Base-by-base conservation (phyloP, 2,888 invertebrate genomes). In the Cylloceria caligata region DNA sequence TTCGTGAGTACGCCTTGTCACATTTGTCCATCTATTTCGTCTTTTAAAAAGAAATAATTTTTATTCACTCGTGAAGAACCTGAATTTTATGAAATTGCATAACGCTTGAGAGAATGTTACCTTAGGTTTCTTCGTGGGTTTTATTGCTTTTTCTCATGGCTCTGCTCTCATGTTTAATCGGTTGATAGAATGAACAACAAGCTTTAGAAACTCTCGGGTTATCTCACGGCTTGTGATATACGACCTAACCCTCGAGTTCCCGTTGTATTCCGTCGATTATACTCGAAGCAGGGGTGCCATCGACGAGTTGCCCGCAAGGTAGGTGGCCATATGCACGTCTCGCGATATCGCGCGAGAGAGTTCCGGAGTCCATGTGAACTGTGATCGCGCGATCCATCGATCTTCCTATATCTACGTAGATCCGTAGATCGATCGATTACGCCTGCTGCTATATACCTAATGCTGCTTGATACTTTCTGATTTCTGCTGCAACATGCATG, bases 181-280 rank as follows among this genome's bases (percentile, higher is more conserved):
- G 49, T 60, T 39, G 60, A 45, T 68, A 19, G 69, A 45, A 55
- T 45, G 69, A 27, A 71, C 74, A 42, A 57, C 52, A 69, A 36
- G 47, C 55, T 68, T 30, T 36, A 16, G 69, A 74, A 62, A 80
- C 52, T 68, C 62, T 30, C 60, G 62, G 72, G 62, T 80, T 80
- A 80, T 80, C 74, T 80, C 69, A 39, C 69, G 62, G 52, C 68
- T 74, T 74, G 74, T 80, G 80, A 80, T 80, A 75, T 80, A 80
- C 80, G 80, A 80, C 64, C 80, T 74, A 80, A 21, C 52, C 52
- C 80, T 69, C 64, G 55, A 34, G 62, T 74, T 80, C 68, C 68
- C 64, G 74, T 80, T 80, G 74, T 80, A 80, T 75, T 73, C 45
- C 52, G n/a, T 34, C 73, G 74, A 80, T 80, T 74, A 80, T 74